These are phyloP conservation scores for Diabrotica undecimpunctata DNA, from an alignment of 1,140 invertebrate genomes.

Conservation along the genomic window DNA sequence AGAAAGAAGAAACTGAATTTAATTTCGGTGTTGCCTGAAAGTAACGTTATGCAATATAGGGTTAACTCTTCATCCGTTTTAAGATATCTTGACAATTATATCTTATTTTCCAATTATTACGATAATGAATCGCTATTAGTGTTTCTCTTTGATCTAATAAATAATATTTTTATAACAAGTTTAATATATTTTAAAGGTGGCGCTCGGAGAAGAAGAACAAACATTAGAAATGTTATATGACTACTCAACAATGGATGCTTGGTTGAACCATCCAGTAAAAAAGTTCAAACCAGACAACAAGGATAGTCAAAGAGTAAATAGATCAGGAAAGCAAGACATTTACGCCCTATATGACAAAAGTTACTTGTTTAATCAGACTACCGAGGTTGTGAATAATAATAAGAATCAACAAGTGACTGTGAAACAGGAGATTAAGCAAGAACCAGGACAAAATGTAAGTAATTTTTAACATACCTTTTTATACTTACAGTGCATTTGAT, in stretches of 20 bases:
- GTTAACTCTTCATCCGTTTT: too few species aligned
- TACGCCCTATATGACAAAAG: constrained; percentile 61
- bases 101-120: too few species aligned
- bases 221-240: constrained; percentile 82
- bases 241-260: constrained; percentile 78
- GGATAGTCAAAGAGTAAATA: constrained; percentile 35
- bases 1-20: too few species aligned
- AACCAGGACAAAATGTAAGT: constrained; percentile 33
- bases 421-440: constrained; percentile 52
- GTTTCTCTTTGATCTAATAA: too few species aligned
- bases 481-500: too few species aligned
- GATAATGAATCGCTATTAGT: too few species aligned
- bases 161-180: too few species aligned
- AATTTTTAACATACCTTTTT: background rate
- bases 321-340: constrained; percentile 48
- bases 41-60: too few species aligned
- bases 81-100: too few species aligned
- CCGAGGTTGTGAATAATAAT: constrained; percentile 32
- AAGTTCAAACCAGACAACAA: constrained; percentile 62
- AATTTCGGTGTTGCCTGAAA: too few species aligned
- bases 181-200: constrained; percentile 43
- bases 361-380: constrained; percentile 39
- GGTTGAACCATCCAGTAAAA: constrained; percentile 86
- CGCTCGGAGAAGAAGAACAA: constrained; percentile 72
- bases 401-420: constrained; percentile 31